Evolutionary conservation across 1,140 invertebrate species (phyloP), one percentile per base, ranked within the genome.

Genomic region (Aphelinus certus): DNA sequence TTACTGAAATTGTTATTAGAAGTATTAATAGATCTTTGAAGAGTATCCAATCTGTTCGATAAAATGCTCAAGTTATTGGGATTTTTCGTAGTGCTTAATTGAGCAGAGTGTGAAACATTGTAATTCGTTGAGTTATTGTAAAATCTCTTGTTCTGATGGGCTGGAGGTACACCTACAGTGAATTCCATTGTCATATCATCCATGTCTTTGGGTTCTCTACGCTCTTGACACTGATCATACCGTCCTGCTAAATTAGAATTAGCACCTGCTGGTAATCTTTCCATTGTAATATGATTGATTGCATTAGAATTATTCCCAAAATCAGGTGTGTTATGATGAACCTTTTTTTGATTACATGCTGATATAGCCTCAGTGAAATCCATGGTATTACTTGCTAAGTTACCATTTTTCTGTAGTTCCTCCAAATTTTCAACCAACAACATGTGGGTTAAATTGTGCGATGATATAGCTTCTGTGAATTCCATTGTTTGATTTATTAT

Each of bases 401-500:
- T 26, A 55, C 0, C 26, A 58, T 64, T 7, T 61, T 7, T 2
- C 46, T 55, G 66, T 57, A 7, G 9, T 57, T 26, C 26, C 26
- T 26, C 26, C 26, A 57, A n/a, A 57, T 57, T 57, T 7, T 57
- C 48, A 45, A 60, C 42, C n/a, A 7, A 43, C 6, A 9, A 6
- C 6, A 42, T 65, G 10, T 3, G 7, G 6, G 9, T 48, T 26
- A 26, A 26, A 26, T 26, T 26, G 26, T 26, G 26, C 26, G 26
- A 26, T n/a, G 53, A 7, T 48, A 75, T 26, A 43, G 58, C 65
- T 66, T 69, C 55, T 45, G 75, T 78, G 3, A 77, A 57, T 58
- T 79, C 73, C 74, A 78, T 75, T 3, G 70, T 64, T 5, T 57
- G 70, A n/a, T 76, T 73, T 43, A 61, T 7, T 51, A 74, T 57